These are phyloP conservation scores for Micropterix aruncella DNA, from an alignment of 2,888 invertebrate genomes.

Conservation along the genomic window DNA sequence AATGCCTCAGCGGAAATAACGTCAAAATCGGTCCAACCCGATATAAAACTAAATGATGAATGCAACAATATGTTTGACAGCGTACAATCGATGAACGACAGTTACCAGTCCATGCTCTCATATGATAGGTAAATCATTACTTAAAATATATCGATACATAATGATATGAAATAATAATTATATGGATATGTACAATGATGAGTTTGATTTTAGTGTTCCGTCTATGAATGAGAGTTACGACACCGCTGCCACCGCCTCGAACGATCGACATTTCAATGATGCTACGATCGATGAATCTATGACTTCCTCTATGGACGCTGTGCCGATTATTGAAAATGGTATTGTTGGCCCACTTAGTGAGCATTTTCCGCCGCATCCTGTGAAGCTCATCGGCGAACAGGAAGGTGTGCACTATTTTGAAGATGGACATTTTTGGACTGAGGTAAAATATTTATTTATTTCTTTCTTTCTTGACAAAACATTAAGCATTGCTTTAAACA, in stretches of 20 bases:
- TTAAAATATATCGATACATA: not conserved
- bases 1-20: constrained; percentile 18
- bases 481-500: not conserved
- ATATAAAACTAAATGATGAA: constrained; percentile 10
- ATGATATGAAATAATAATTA: too few species aligned
- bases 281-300: constrained; percentile 15
- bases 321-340: constrained; percentile 19
- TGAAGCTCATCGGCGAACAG: constrained; percentile 60
- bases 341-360: constrained; percentile 26
- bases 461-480: too few species aligned
- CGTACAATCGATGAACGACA: constrained; percentile 39
- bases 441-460: constrained; percentile 33
- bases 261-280: constrained; percentile 6
- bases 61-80: constrained; percentile 16
- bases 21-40: constrained; percentile 7
- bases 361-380: constrained; percentile 49
- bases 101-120: constrained; percentile 41
- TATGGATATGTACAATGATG: too few species aligned
- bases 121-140: constrained; percentile 27
- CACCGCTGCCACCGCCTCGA: constrained; percentile 20
- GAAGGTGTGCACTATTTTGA: constrained; percentile 84
- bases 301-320: constrained; percentile 12
- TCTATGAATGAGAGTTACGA: constrained; percentile 39
- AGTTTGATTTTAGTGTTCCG: constrained; percentile 25
- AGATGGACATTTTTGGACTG: constrained; percentile 90